phyloP scores from a whole-genome alignment of 2,888 invertebrate genomes.

The Craniophora ligustri region DNA sequence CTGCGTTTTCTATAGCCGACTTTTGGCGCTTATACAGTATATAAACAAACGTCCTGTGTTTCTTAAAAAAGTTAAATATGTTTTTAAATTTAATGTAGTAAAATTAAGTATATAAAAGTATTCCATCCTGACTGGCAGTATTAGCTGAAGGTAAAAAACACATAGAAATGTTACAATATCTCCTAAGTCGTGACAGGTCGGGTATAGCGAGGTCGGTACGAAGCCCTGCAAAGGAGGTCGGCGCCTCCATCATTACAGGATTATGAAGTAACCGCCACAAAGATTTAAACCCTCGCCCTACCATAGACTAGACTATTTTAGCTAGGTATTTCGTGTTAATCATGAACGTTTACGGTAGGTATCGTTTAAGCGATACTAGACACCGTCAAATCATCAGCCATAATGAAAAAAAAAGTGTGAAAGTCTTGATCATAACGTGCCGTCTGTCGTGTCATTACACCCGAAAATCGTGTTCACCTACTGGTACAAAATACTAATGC shows the following conservation, averaged over 20 bases:
- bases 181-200: slow-evolving; percentile 61
- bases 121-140: slow-evolving; percentile 17
- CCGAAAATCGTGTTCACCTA: too few relatives aligned
- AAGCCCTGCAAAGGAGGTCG: slow-evolving; percentile 84
- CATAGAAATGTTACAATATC: slow-evolving; percentile 47
- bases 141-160: slow-evolving; percentile 31
- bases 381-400: too few relatives aligned
- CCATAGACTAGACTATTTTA: slow-evolving; percentile 39
- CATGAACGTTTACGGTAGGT: slow-evolving; percentile 9
- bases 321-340: slow-evolving; percentile 18
- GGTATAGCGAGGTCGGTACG: slow-evolving; percentile 66
- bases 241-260: slow-evolving; percentile 84
- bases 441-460: too few relatives aligned
- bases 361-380: neutral
- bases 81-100: too few relatives aligned
- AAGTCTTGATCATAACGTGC: too few relatives aligned
- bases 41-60: too few relatives aligned
- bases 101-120: neutral
- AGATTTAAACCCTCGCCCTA: slow-evolving; percentile 85
- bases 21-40: too few relatives aligned
- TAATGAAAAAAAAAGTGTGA: too few relatives aligned
- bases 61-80: neutral
- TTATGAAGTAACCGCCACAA: slow-evolving; percentile 76
- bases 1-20: too few relatives aligned
- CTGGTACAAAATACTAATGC: too few relatives aligned